Base-by-base conservation (phyloP, 2,113 vertebrate genomes). In the Anthoscopus minutus region DNA sequence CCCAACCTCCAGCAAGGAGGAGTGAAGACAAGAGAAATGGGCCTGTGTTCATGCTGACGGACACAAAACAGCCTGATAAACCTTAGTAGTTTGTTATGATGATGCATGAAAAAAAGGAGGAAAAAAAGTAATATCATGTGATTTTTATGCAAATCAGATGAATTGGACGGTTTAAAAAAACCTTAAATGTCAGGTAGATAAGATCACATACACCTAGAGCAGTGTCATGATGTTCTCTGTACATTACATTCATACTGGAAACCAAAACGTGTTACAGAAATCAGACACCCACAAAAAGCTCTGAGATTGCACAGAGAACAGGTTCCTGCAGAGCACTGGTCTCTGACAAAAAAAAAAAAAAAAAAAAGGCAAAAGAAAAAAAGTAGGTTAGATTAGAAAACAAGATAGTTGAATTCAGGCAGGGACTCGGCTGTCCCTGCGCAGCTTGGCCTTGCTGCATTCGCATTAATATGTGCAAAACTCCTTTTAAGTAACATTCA, bases 321-420 rank as follows among this genome's bases (percentile, higher is more conserved):
- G 89, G 72, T 84, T 94, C 90, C 57, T 67, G 89, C 57, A 91
- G 88, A 88, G 87, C 85, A 89, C 64, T 4, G 28, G 67, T 53
- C 77, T 84, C 72, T 25, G 57, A 92, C 40, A 21, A 35, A 85
- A 88, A 70, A 30, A 53, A 85, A 81, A 88, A 57, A 33, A 17
- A 30, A 20, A 28, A 54, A 61, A 19, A 18, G 6, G 30, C 2
- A 44, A 57, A 67, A 58, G 3, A 45, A 64, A 73, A 83, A 91
- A 93, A 96, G 88, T 91, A 96, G 96, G 96, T 95, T 97, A 94
- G 89, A 94, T 94, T 89, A 97, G 92, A 95, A 97, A 95, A 94
- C 74, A 83, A 87, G 94, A 96, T 81, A 94, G 87, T 57, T 54
- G 61, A 54, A 83, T 73, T 73, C 81, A 90, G 69, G 35, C 76